phyloP scores from a whole-genome alignment of 2,888 invertebrate species.

The Anorthoa munda region DNA sequence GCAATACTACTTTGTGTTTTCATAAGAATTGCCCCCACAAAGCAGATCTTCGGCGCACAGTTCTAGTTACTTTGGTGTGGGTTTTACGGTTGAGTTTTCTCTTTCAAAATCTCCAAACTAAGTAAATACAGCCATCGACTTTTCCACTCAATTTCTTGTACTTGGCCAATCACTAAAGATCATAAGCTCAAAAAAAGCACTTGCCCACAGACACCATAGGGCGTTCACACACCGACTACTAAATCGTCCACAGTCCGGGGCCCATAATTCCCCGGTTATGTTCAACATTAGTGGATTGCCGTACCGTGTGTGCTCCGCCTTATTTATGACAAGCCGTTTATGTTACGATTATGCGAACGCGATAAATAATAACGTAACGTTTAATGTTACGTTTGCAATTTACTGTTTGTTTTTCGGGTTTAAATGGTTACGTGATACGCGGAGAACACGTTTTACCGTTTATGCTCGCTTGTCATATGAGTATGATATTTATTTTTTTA shows the following conservation, averaged over 20 bases:
- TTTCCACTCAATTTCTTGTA: background rate
- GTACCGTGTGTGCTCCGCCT: slow-evolving; percentile 48
- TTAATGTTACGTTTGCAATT: slow-evolving; percentile 46
- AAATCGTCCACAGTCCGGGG: slow-evolving; percentile 30
- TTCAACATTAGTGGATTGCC: slow-evolving; percentile 60
- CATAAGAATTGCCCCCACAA: no score
- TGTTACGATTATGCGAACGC: slow-evolving; percentile 53
- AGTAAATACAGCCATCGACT: background rate
- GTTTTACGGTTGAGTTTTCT: no score
- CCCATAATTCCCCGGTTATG: slow-evolving; percentile 54
- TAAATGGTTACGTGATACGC: slow-evolving; percentile 14
- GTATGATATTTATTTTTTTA: background rate
- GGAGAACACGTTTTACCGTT: background rate
- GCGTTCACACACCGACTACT: slow-evolving; percentile 17
- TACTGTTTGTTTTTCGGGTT: slow-evolving; percentile 34
- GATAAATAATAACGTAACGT: slow-evolving; percentile 55
- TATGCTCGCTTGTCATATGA: background rate
- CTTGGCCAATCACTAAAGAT: background rate
- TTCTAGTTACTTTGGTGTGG: no score
- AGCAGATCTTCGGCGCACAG: no score
- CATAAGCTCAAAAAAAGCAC: background rate
- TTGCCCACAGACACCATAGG: background rate
- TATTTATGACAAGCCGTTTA: slow-evolving; percentile 56
- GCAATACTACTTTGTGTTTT: no score
- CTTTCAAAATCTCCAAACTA: background rate